A percentile compares a stretch with the other conserved stretches of the same genome.
These are phyloP conservation scores for Lasioglossum lativentre DNA, from an alignment of 2,888 invertebrate genomes.

Conservation along the genomic window DNA sequence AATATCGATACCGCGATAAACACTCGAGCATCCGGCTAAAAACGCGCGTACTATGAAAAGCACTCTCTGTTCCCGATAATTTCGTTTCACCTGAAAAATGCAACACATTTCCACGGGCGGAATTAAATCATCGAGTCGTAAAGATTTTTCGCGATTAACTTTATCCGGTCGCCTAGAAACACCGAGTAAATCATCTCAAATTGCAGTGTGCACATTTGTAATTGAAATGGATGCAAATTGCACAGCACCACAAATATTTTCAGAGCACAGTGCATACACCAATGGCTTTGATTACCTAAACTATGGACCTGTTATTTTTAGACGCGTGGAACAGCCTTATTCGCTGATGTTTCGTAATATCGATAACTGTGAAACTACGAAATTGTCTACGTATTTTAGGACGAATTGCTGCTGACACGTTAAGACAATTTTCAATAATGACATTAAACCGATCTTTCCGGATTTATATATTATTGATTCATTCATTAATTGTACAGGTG, in stretches of 20 bases:
- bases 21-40: constrained; percentile 27
- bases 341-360: not conserved
- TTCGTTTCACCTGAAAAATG: not conserved
- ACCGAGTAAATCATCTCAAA: not conserved
- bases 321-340: not conserved
- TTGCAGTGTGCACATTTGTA: not conserved
- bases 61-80: not conserved
- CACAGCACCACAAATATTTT: not conserved
- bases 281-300: not conserved
- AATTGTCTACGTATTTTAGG: not conserved
- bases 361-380: not conserved
- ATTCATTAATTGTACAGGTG: not conserved
- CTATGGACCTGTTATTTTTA: not conserved
- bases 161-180: not conserved
- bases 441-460: not conserved
- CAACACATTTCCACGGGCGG: not conserved
- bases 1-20: constrained; percentile 58
- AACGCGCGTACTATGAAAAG: not conserved
- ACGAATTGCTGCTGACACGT: not conserved
- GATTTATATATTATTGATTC: not conserved
- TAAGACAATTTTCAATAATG: not conserved
- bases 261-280: not conserved
- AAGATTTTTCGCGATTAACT: constrained; percentile 2
- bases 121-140: constrained; percentile 13
- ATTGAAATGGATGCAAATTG: constrained; percentile 1